Conservation (phyloP, 2,113 vertebrate species). For the Mormyrus lacerda region DNA sequence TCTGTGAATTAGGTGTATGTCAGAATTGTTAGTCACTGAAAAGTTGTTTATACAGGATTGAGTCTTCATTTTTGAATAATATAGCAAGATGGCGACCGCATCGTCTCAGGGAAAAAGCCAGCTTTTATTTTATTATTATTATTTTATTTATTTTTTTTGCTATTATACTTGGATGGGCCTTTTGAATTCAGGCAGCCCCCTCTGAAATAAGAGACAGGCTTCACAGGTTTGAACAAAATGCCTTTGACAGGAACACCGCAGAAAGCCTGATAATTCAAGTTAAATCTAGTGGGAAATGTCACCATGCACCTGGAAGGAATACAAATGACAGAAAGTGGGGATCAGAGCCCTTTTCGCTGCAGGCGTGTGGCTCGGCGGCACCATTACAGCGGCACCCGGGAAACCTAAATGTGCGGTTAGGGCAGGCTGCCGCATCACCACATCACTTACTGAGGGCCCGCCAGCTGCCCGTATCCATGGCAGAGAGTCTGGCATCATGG, state of each 20-base stretch:
- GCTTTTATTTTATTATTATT: background rate
- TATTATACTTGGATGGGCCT: constrained; percentile 29
- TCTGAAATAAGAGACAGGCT: constrained; percentile 38
- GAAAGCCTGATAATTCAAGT: constrained; percentile 39
- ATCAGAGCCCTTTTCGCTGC: background rate
- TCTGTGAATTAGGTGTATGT: background rate
- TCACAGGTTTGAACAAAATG: constrained; percentile 29
- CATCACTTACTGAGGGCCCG: background rate
- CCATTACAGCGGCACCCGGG: background rate
- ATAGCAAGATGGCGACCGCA: background rate
- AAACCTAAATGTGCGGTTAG: background rate
- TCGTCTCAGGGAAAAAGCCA: background rate
- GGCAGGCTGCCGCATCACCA: background rate
- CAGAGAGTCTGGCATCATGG: background rate
- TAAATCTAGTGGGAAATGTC: constrained; percentile 43
- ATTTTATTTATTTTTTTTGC: constrained; percentile 15
- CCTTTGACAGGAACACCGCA: constrained; percentile 29
- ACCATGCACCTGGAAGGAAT: constrained; percentile 36
- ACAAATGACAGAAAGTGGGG: constrained; percentile 28
- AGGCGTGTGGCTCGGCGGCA: background rate
- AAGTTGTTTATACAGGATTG: background rate
- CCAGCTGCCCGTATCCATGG: background rate
- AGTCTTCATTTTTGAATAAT: background rate
- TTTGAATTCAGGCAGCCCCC: constrained; percentile 34
- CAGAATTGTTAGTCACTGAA: background rate